Base-by-base conservation (phyloP, 2,888 invertebrate genomes). In the Phengaris arion region DNA sequence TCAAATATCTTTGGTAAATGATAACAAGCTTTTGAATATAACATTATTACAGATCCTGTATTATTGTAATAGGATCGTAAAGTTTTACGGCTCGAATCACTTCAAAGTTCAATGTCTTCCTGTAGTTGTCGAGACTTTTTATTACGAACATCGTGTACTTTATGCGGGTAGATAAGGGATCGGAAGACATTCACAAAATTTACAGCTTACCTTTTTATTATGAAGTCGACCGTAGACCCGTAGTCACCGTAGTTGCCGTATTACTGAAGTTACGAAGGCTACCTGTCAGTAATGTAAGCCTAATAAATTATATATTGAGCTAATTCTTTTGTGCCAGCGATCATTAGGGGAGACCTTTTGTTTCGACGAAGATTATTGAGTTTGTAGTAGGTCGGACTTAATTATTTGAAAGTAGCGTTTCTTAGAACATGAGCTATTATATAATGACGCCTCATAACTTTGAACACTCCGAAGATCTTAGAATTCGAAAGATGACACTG, bases 361-460 rank as follows among this genome's bases (percentile, higher is more conserved):
- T 64, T 10, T 12, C 64, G 64, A 64, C 35, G 22, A 4, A 59
- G 59, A 64, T 64, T 64, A 45, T 45, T 12, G 35, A 64, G 64
- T 12, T 35, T 6, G 12, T 22, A 22, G 64, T 12, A 64, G 64
- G 64, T 35, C 64, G 45, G 35, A 13, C 12, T 64, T 64, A 64
- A 64, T 64, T 35, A 45, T 64, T 64, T 64, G 35, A 64, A 64
- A 64, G 64, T 64, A 64, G 35, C 35, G 64, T 64, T 64, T 45
- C 64, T 64, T 64, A 64, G 35, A 64, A 64, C 64, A 64, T 64
- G 64, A 64, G 35, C 64, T 45, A 35, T 12, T 45, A 35, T 35
- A 64, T 64, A 64, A 64, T 64, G 35, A 2, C 35, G 35, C 64
- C 64, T 64, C 64, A 45, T 64, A 64, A 64, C 64, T 64, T 64